A percentile compares a stretch with the other conserved stretches of the same genome.
Evolutionary conservation across 2,797 vertebrate genomes (phyloP).

Genomic region (Diplodus sargus): DNA sequence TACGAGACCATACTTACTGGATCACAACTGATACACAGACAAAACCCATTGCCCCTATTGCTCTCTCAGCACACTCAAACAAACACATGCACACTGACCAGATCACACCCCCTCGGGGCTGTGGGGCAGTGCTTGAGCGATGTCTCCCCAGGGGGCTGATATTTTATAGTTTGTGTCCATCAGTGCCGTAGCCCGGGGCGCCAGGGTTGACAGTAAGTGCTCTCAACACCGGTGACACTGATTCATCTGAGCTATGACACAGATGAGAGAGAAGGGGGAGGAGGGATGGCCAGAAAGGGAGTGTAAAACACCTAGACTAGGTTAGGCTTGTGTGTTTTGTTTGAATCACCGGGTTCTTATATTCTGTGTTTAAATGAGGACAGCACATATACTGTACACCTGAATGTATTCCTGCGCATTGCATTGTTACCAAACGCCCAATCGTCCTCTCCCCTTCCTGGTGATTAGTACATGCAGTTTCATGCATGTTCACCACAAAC

Average conservation of each 20-base stretch:
- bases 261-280: conserved; percentile 75
- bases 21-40: conserved; percentile 60
- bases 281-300: conserved; percentile 45
- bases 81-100: conserved; percentile 72
- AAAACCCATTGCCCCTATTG: conserved; percentile 58
- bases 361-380: conserved; percentile 22
- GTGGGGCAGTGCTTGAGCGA: conserved; percentile 85
- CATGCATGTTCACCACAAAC: conserved; percentile 28
- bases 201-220: conserved; percentile 90
- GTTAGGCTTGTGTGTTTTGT: conserved; percentile 28
- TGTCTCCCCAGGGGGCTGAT: conserved; percentile 88
- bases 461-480: not conserved
- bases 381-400: not conserved
- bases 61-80: conserved; percentile 59
- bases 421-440: not conserved
- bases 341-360: conserved; percentile 12
- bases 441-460: conserved; percentile 20
- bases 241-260: conserved; percentile 89
- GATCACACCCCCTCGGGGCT: conserved; percentile 79
- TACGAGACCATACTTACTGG: conserved; percentile 37
- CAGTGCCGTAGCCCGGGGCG: conserved; percentile 86
- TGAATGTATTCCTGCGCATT: conserved; percentile 21
- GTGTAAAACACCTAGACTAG: conserved; percentile 50
- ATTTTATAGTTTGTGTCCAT: conserved; percentile 93
- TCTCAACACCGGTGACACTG: conserved; percentile 89